Conservation (phyloP, 2,113 vertebrate species). For the Candoia aspera region DNA sequence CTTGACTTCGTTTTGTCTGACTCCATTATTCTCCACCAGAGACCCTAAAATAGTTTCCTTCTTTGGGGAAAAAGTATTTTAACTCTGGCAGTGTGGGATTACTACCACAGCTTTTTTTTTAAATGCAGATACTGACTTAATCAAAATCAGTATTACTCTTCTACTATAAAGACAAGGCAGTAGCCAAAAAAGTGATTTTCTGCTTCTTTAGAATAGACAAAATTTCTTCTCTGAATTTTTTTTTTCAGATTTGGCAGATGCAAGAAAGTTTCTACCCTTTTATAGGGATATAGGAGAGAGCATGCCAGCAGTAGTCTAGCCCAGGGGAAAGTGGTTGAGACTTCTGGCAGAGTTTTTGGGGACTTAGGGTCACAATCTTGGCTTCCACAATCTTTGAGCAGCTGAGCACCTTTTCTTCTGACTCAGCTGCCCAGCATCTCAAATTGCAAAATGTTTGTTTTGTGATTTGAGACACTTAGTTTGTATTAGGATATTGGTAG, state of each 20-base stretch:
- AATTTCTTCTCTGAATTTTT: background rate
- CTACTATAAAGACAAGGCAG: constrained; percentile 50
- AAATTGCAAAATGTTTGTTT: background rate
- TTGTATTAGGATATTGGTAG: background rate
- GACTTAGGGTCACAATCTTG: background rate
- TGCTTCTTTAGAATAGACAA: background rate
- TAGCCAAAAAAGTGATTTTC: constrained; percentile 38
- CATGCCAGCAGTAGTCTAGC: background rate
- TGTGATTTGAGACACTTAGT: background rate
- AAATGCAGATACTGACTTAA: constrained; percentile 67
- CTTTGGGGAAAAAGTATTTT: constrained; percentile 50
- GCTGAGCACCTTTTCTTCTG: background rate
- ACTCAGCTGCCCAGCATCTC: background rate
- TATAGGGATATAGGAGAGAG: background rate
- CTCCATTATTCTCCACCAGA: constrained; percentile 49
- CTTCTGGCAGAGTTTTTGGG: background rate
- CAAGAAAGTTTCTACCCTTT: background rate
- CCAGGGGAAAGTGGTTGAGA: background rate
- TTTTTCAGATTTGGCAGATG: background rate
- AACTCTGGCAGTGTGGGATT: constrained; percentile 61
- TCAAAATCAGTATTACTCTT: constrained; percentile 62
- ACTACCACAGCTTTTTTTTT: constrained; percentile 25
- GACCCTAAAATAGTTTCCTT: constrained; percentile 57
- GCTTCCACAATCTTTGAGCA: background rate
- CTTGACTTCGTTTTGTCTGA: constrained; percentile 56